Base-by-base conservation (phyloP, 2,888 invertebrate genomes). In the Nephrocerus scutellatus region DNA sequence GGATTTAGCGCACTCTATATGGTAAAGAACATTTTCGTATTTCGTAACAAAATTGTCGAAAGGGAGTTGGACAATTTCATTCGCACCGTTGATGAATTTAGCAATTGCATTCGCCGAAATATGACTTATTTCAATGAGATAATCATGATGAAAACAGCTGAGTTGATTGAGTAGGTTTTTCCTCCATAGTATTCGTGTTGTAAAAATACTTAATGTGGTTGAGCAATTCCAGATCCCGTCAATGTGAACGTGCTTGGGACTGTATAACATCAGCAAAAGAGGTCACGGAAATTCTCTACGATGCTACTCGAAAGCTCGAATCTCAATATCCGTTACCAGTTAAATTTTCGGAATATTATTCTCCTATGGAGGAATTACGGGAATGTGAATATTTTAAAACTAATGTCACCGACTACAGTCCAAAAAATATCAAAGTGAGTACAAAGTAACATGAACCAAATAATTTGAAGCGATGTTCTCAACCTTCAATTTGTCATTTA, bases 41-140 rank as follows among this genome's bases (percentile, higher is more conserved):
- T 60, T 44, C 60, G 61, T n/a, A 66, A 66, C 43, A 62, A 60
- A 37, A 57, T 59, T 3, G 56, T 62, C 5, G 63, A 62, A 32
- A 51, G 54, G 7, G 59, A 62, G 29, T 43, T 68, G 41, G 55
- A 60, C n/a, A 55, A 54, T 36, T 51, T 68, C n/a, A 52, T 68
- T 9, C 55, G 48, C 20, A 57, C 59, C 12, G 57, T 68, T 23
- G 65, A 67, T 48, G 59, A 61, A 20, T 68, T 65, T 48, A 65
- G 68, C 15, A 64, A 63, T 42, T 63, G 62, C 36, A 59, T 68
- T 20, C 56, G 63, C 3, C 59, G 66, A 15, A 64, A 62, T 44
- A 63, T 66, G 56, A 60, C 61, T 0, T 68, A 67, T 43, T 65
- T 68, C 33, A 65, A 63, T 43, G 67, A 68, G 48, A 60, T 63